Conservation (phyloP, 1,140 invertebrate species). For the Orius insidiosus region DNA sequence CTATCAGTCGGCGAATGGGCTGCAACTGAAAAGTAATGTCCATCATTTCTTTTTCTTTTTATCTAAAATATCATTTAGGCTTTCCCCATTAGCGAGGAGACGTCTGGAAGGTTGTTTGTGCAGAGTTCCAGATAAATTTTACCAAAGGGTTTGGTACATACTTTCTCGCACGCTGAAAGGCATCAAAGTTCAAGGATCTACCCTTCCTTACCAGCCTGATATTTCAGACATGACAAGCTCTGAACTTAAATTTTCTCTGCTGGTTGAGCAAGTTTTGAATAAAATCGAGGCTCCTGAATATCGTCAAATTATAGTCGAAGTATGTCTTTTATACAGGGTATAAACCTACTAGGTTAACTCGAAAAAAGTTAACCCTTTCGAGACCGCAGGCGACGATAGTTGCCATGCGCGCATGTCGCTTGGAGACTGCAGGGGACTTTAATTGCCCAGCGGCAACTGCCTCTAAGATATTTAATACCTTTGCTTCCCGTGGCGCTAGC, state of each 20-base stretch:
- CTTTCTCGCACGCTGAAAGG: slow-evolving; percentile 72
- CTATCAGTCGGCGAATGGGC: slow-evolving; percentile 70
- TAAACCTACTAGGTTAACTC: too few relatives aligned
- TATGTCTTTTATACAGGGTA: too few relatives aligned
- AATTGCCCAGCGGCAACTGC: too few relatives aligned
- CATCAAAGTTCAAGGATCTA: slow-evolving; percentile 66
- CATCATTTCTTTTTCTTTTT: slow-evolving; percentile 20
- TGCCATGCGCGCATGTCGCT: too few relatives aligned
- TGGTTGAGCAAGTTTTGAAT: slow-evolving; percentile 86
- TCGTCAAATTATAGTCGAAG: slow-evolving; percentile 83
- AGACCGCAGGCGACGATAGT: too few relatives aligned
- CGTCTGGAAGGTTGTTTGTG: slow-evolving; percentile 91
- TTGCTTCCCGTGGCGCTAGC: too few relatives aligned
- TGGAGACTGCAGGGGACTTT: too few relatives aligned
- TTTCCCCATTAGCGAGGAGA: slow-evolving; percentile 57
- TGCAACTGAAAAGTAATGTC: slow-evolving; percentile 46
- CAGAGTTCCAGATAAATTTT: slow-evolving; percentile 85
- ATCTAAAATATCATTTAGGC: slow-evolving; percentile 27
- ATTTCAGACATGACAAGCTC: slow-evolving; percentile 90
- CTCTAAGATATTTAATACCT: too few relatives aligned
- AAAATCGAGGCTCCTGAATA: slow-evolving; percentile 74
- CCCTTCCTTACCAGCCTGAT: slow-evolving; percentile 79
- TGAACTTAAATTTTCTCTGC: slow-evolving; percentile 88
- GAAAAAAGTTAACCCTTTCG: too few relatives aligned
- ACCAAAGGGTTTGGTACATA: slow-evolving; percentile 91